These are phyloP conservation scores for Fukomys damarensis DNA, from an alignment of 2,113 vertebrate species.

Conservation along the genomic window DNA sequence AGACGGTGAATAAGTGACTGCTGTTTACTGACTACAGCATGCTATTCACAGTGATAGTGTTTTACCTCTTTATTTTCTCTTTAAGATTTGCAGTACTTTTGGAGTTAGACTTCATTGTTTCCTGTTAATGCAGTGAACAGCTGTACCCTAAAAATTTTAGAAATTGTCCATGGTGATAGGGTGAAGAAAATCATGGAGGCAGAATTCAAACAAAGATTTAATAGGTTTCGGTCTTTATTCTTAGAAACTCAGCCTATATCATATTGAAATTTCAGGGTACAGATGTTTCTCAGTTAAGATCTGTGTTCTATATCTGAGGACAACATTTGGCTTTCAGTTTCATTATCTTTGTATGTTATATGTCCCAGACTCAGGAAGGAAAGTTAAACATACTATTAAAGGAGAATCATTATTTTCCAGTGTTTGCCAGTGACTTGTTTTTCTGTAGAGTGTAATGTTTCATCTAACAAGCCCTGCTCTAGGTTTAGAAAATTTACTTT, in stretches of 20 bases:
- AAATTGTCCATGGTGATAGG: not conserved
- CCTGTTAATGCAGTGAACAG: not conserved
- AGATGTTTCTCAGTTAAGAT: conserved; percentile 20
- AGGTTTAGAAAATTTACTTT: conserved; percentile 62
- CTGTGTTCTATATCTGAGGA: conserved; percentile 39
- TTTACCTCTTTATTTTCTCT: not conserved
- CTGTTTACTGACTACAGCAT: not conserved
- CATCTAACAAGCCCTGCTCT: not conserved
- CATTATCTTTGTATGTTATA: not conserved
- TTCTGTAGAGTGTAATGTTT: not conserved
- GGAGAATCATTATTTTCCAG: not conserved
- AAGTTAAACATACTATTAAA: not conserved
- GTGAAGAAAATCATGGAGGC: not conserved
- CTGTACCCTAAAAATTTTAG: not conserved
- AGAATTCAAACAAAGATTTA: conserved; percentile 13
- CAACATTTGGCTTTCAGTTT: conserved; percentile 5
- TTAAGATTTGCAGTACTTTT: not conserved
- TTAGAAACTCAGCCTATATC: not conserved
- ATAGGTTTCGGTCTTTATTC: conserved; percentile 19
- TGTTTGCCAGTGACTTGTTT: conserved; percentile 30
- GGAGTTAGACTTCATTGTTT: conserved; percentile 37
- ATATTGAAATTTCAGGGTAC: not conserved
- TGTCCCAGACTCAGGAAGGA: not conserved
- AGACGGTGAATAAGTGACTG: not conserved
- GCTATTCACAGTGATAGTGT: not conserved